These are phyloP conservation scores for Platyrinchus mystaceus DNA, from an alignment of 2,797 vertebrate genomes.

Conservation along the genomic window DNA sequence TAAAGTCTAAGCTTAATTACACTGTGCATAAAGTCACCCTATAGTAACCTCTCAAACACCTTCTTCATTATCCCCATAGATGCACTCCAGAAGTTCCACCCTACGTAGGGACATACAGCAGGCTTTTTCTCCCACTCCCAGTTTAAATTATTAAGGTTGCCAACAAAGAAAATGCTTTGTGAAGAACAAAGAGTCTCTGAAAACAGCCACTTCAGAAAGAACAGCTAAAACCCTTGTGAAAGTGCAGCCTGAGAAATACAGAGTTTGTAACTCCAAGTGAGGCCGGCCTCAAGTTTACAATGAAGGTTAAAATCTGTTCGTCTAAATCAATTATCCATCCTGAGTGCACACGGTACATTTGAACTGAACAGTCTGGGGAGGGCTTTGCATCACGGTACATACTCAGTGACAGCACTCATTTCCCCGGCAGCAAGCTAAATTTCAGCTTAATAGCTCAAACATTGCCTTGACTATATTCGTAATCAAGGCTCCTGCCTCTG, in stretches of 20 bases:
- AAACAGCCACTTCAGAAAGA: neutral
- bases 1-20: neutral
- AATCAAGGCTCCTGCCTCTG: neutral
- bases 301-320: constrained; percentile 15
- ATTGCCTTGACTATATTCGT: neutral
- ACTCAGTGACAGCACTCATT: neutral
- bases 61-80: neutral
- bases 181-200: neutral
- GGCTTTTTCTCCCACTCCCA: neutral
- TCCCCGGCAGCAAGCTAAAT: constrained; percentile 5
- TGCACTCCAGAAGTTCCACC: neutral
- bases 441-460: neutral
- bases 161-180: neutral
- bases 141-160: neutral
- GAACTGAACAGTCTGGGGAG: neutral
- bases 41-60: neutral
- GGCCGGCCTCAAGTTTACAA: neutral
- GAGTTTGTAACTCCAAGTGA: neutral
- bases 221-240: neutral
- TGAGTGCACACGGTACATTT: neutral
- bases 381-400: neutral
- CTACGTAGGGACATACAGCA: neutral
- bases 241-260: neutral
- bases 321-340: neutral
- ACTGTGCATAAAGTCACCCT: neutral